A percentile compares a stretch with the other conserved stretches of the same genome.
Evolutionary conservation across 1,140 invertebrate species (phyloP).

Genomic region (Drosophila paulistorum): DNA sequence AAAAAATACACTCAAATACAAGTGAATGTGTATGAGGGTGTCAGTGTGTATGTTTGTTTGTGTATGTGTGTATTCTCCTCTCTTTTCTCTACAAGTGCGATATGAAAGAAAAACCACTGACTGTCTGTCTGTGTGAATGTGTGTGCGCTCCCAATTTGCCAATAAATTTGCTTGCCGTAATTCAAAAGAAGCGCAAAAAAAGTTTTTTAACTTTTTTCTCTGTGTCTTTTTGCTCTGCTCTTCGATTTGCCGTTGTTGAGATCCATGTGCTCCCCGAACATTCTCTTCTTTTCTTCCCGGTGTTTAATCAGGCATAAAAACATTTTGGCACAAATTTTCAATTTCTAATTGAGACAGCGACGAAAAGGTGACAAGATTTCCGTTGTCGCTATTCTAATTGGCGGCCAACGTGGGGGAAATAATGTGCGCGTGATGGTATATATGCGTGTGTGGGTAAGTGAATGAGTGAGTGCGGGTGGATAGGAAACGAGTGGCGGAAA

Average conservation of each 20-base stretch:
- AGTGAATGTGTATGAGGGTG: slow-evolving; percentile 12
- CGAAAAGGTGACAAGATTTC: slow-evolving; percentile 34
- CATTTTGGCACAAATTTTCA: slow-evolving; percentile 53
- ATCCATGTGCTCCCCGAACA: slow-evolving; percentile 18
- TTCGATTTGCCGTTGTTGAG: background rate
- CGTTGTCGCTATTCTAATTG: slow-evolving; percentile 38
- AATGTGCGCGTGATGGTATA: background rate
- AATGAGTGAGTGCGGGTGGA: background rate
- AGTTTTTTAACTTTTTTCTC: slow-evolving; percentile 36
- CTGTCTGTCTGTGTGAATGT: background rate
- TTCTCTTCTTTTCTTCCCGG: background rate
- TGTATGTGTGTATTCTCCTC: slow-evolving; percentile 5
- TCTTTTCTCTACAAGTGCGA: slow-evolving; percentile 4
- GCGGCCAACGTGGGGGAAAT: slow-evolving; percentile 35
- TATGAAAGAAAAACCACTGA: slow-evolving; percentile 6
- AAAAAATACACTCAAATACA: slow-evolving; percentile 72
- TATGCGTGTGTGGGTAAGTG: background rate
- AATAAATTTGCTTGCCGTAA: slow-evolving; percentile 80
- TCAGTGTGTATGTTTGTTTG: slow-evolving; percentile 2
- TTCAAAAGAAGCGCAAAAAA: slow-evolving; percentile 56
- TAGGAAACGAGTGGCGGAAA: slow-evolving; percentile 70
- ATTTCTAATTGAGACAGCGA: slow-evolving; percentile 48
- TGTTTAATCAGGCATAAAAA: slow-evolving; percentile 67
- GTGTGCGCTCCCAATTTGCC: slow-evolving; percentile 75
- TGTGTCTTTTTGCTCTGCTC: slow-evolving; percentile 3